Percentiles rank a stretch among this genome's conserved stretches.
phyloP scores from a whole-genome alignment of 2,113 vertebrate genomes.

The Hyla sarda region DNA sequence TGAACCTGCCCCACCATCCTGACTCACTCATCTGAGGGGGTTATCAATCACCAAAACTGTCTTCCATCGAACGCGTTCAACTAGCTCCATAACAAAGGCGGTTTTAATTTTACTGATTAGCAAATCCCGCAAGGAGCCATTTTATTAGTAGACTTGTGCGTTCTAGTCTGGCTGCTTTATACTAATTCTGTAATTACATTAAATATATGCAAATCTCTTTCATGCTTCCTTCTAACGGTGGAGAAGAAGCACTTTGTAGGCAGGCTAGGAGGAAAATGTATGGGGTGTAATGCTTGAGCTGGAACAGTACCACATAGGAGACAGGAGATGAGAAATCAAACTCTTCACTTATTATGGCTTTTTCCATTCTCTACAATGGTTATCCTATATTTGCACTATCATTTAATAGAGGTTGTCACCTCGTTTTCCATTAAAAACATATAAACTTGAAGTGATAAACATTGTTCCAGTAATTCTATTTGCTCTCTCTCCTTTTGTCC shows the following conservation, averaged over 20 bases:
- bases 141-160: conserved; percentile 36
- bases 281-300: neutral
- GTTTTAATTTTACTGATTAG: conserved; percentile 55
- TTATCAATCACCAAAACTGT: conserved; percentile 43
- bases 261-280: neutral
- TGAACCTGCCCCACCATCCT: neutral
- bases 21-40: neutral
- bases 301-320: neutral
- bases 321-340: neutral
- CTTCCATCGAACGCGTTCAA: conserved; percentile 8
- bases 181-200: conserved; percentile 56
- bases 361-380: neutral
- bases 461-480: neutral
- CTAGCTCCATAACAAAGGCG: conserved; percentile 43
- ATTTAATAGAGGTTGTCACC: no score
- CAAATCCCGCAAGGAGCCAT: conserved; percentile 45
- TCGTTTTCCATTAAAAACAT: neutral
- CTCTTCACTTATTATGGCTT: neutral
- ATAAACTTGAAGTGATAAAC: neutral
- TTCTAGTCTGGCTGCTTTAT: conserved; percentile 46
- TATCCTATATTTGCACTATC: neutral
- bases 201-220: conserved; percentile 53
- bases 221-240: neutral
- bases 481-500: no score
- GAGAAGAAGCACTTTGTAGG: conserved; percentile 16